Evolutionary conservation across 1,140 invertebrate species (phyloP).

Genomic region (Papilio polytes): DNA sequence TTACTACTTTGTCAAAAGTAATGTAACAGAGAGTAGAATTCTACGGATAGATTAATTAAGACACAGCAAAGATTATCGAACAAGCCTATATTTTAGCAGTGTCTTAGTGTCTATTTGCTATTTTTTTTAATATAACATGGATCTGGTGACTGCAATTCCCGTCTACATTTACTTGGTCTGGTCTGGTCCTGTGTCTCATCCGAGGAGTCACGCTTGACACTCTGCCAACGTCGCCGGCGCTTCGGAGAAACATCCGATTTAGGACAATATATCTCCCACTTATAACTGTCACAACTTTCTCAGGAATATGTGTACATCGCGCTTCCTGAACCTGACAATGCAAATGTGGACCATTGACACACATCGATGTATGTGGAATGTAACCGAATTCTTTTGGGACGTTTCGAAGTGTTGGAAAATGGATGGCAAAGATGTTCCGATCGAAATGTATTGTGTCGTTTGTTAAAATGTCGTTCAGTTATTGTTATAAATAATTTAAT

Average conservation of each 20-base stretch:
- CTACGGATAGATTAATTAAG: too few relatives aligned
- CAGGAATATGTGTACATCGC: conserved; percentile 46
- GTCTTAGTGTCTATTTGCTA: neutral
- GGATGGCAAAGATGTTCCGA: neutral
- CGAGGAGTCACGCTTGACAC: conserved; percentile 44
- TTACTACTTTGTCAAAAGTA: too few relatives aligned
- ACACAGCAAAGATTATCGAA: too few relatives aligned
- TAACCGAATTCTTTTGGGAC: conserved; percentile 20
- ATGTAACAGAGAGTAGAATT: too few relatives aligned
- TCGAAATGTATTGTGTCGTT: neutral
- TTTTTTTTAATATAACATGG: neutral
- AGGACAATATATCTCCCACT: conserved; percentile 47
- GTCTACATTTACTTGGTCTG: neutral
- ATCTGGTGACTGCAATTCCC: neutral
- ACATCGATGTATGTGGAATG: conserved; percentile 30
- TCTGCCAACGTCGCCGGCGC: conserved; percentile 45
- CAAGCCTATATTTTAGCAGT: neutral
- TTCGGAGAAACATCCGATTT: conserved; percentile 50
- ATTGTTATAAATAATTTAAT: neutral
- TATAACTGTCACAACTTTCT: conserved; percentile 56
- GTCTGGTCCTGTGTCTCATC: conserved; percentile 29
- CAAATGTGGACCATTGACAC: conserved; percentile 34
- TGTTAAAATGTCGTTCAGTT: conserved; percentile 8
- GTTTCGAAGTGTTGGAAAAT: neutral
- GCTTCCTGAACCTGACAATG: conserved; percentile 35